These are phyloP conservation scores for Podarcis siculus DNA, from an alignment of 2,797 vertebrate species.

Conservation along the genomic window DNA sequence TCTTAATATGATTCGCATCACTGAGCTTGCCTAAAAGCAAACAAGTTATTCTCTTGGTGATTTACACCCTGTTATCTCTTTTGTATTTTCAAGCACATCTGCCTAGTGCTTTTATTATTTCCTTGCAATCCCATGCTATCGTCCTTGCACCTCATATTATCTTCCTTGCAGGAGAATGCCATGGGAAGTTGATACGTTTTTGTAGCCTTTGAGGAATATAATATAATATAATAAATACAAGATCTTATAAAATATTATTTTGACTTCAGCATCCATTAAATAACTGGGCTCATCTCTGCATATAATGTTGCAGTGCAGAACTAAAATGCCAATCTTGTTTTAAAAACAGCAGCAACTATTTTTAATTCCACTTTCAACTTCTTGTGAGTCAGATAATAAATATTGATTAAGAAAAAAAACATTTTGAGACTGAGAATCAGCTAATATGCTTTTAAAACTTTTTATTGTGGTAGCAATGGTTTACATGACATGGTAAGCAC, in stretches of 20 bases:
- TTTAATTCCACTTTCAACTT: background rate
- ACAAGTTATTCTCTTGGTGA: background rate
- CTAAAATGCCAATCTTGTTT: background rate
- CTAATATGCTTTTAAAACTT: background rate
- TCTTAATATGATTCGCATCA: background rate
- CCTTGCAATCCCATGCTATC: background rate
- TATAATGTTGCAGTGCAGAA: no score
- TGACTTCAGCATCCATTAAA: background rate
- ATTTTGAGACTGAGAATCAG: conserved; percentile 3
- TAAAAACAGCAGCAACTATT: background rate
- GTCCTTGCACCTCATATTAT: background rate
- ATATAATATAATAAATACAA: background rate
- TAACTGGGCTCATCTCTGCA: background rate
- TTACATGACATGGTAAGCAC: no score
- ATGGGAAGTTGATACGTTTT: background rate
- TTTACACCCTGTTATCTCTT: background rate
- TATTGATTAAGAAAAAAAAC: background rate
- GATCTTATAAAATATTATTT: background rate
- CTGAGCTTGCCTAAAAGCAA: background rate
- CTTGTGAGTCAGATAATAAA: background rate
- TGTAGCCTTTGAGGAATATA: background rate
- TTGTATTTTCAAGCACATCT: background rate
- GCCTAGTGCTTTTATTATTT: background rate
- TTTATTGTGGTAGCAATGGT: background rate
- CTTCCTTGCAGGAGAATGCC: background rate